These are phyloP conservation scores for Cryptops parisi DNA, from an alignment of 2,888 invertebrate species.

Conservation along the genomic window DNA sequence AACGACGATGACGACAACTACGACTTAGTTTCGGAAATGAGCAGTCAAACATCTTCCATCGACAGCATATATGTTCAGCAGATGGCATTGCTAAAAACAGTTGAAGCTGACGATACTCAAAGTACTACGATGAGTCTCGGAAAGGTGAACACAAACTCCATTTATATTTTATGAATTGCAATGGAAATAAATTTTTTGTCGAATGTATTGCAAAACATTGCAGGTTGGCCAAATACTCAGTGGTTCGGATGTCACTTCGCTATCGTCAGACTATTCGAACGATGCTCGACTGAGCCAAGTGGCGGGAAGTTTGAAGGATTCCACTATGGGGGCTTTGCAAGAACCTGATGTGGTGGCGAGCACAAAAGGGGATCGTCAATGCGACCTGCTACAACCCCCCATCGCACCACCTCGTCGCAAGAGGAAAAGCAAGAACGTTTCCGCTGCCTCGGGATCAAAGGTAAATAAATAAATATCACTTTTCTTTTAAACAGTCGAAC, in stretches of 20 bases:
- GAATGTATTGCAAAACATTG: no score
- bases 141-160: no score
- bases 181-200: no score
- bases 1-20: conserved; percentile 47
- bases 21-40: conserved; percentile 46
- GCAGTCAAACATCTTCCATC: conserved; percentile 59
- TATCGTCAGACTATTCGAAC: not conserved
- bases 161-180: no score
- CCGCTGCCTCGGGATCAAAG: not conserved
- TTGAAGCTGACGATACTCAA: conserved; percentile 35
- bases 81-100: not conserved
- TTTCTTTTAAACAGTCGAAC: no score
- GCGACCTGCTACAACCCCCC: conserved; percentile 39
- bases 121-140: conserved; percentile 80
- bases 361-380: conserved; percentile 43
- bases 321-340: conserved; percentile 15
- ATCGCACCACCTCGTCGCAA: conserved; percentile 67
- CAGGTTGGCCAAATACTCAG: conserved; percentile 52
- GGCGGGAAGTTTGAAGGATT: not conserved
- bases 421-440: conserved; percentile 41
- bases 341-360: conserved; percentile 90
- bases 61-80: conserved; percentile 47
- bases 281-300: not conserved
- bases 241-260: conserved; percentile 31
- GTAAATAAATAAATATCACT: no score